A percentile compares a stretch with the other conserved stretches of the same genome.
phyloP scores from a whole-genome alignment of 2,797 vertebrate species.

The Garrulus glandarius region DNA sequence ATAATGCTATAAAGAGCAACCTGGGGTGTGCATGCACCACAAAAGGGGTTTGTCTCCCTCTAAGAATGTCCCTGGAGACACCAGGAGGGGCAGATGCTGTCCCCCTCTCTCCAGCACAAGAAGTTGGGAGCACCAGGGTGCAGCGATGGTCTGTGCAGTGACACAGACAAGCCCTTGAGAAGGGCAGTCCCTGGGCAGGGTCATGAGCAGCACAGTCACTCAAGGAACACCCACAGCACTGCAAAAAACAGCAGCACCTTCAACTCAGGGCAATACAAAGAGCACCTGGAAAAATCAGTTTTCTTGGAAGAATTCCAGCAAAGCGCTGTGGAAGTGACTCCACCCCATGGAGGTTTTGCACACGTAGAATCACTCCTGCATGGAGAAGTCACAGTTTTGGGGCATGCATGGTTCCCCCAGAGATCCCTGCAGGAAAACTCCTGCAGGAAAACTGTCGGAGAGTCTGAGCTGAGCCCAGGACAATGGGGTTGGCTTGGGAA shows the following conservation, averaged over 20 bases:
- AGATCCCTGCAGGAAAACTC: neutral
- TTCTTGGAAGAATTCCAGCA: neutral
- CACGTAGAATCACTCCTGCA: neutral
- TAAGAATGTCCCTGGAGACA: neutral
- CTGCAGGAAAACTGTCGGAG: neutral
- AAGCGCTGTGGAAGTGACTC: neutral
- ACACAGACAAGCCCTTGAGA: neutral
- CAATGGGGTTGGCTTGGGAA: slow-evolving; percentile 33
- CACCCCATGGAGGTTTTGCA: neutral
- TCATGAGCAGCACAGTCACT: accelerated
- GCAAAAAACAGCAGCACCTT: neutral
- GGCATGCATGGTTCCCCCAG: neutral
- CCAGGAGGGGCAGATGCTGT: no score
- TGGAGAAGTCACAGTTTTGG: neutral
- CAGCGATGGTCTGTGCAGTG: accelerated
- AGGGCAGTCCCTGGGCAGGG: neutral
- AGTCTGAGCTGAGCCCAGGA: neutral
- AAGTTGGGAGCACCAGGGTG: neutral
- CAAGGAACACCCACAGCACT: neutral
- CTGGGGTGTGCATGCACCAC: neutral
- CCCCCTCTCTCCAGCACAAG: neutral
- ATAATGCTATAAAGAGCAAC: neutral
- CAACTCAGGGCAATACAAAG: neutral
- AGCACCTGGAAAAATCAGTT: neutral
- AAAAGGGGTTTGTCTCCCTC: neutral